Conservation (phyloP, 53 echinoderm and acorn worm species). For the Echinarachnius parma region DNA sequence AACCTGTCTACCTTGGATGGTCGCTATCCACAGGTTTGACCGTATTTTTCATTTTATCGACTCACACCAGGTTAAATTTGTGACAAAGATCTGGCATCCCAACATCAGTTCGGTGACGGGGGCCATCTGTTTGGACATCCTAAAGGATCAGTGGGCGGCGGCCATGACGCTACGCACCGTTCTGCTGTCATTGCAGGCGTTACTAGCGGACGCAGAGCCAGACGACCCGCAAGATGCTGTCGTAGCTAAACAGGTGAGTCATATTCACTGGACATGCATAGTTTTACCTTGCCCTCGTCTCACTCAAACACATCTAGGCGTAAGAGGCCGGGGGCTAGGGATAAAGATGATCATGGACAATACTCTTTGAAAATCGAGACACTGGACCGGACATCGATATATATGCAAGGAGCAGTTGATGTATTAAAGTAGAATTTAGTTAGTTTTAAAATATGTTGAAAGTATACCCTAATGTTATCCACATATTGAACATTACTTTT, state of each 20-base stretch:
- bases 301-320: not conserved
- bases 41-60: too few species aligned
- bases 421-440: too few species aligned
- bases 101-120: constrained; percentile 98
- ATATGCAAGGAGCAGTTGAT: too few species aligned
- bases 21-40: too few species aligned
- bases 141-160: constrained; percentile 98
- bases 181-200: constrained; percentile 90
- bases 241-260: constrained; percentile 88
- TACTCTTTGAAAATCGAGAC: too few species aligned
- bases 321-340: too few species aligned
- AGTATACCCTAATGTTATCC: too few species aligned
- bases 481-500: too few species aligned
- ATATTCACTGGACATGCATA: not conserved
- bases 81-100: constrained; percentile 98
- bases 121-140: constrained; percentile 95
- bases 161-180: constrained; percentile 99
- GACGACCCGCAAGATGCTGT: constrained; percentile 99
- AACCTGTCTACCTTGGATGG: too few species aligned
- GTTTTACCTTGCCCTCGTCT: not conserved
- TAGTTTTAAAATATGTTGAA: too few species aligned
- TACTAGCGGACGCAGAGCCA: constrained; percentile 85
- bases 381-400: too few species aligned
- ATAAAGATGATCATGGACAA: too few species aligned
- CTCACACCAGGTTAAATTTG: constrained; percentile 74